Conservation (phyloP, 64 coral and sea anemone species). For the Montipora foliosa region DNA sequence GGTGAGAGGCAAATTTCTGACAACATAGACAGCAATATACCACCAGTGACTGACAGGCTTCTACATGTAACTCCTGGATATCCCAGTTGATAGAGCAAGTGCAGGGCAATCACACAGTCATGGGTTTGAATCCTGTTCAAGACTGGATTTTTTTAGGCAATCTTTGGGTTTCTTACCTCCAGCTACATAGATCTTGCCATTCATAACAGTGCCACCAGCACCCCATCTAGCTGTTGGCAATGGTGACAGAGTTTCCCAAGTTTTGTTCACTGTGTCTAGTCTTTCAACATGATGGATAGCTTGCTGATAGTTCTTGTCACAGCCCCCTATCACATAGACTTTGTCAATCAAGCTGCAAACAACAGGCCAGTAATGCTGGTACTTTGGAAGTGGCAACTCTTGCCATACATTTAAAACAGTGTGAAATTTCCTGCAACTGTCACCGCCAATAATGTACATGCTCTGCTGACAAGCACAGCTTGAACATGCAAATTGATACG, state of each 20-base stretch:
- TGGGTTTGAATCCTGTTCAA: too few species aligned
- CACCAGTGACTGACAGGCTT: too few species aligned
- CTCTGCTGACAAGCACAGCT: slow-evolving; percentile 32
- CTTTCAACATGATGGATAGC: slow-evolving; percentile 51
- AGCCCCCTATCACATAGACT: slow-evolving; percentile 78
- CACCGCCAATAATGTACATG: slow-evolving; percentile 75
- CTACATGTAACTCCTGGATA: too few species aligned
- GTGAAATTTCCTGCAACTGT: slow-evolving; percentile 46
- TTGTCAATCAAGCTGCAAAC: slow-evolving; percentile 57
- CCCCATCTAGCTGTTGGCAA: slow-evolving; percentile 75
- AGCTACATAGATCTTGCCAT: slow-evolving; percentile 73
- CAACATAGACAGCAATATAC: too few species aligned
- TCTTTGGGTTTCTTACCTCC: slow-evolving; percentile 56
- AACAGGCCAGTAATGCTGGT: slow-evolving; percentile 70
- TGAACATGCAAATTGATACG: not conserved
- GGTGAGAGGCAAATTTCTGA: too few species aligned
- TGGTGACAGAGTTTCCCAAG: slow-evolving; percentile 37
- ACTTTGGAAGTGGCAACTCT: slow-evolving; percentile 24
- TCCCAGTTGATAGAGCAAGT: too few species aligned
- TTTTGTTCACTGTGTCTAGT: slow-evolving; percentile 7
- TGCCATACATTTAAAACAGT: slow-evolving; percentile 4
- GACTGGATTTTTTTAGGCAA: too few species aligned
- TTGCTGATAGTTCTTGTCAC: slow-evolving; percentile 69
- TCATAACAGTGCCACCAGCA: slow-evolving; percentile 38
- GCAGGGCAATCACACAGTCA: too few species aligned